phyloP scores from a whole-genome alignment of 2,113 vertebrate genomes.

The Pardalotus punctatus region DNA sequence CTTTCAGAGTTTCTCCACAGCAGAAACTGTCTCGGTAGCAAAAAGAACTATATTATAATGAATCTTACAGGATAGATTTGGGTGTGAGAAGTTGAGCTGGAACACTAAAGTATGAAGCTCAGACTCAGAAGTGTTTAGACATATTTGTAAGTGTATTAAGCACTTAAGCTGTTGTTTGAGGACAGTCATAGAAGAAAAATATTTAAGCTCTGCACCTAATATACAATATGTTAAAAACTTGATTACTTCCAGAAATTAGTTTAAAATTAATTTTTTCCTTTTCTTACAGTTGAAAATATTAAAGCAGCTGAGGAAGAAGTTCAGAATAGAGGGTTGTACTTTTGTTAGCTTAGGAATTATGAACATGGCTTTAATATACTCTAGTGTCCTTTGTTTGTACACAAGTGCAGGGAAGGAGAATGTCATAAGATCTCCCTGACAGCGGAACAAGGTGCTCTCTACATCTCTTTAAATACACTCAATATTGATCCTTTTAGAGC shows the following conservation, averaged over 20 bases:
- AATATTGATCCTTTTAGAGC: background rate
- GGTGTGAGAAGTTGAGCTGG: background rate
- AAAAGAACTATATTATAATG: background rate
- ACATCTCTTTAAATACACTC: background rate
- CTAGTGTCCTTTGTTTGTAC: background rate
- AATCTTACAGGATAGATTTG: background rate
- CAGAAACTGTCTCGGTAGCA: background rate
- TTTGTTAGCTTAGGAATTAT: background rate
- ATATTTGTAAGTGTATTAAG: background rate
- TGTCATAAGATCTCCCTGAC: background rate
- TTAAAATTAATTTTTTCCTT: background rate
- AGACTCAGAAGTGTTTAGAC: background rate
- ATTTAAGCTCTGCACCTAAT: background rate
- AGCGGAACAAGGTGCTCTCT: background rate
- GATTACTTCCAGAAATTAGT: background rate
- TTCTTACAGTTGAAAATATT: background rate
- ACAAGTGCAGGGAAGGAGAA: background rate
- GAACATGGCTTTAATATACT: background rate
- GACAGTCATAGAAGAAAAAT: background rate
- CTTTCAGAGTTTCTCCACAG: background rate
- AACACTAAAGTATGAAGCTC: background rate
- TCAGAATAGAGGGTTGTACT: background rate
- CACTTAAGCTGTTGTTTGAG: background rate
- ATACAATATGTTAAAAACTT: background rate
- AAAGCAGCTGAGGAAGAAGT: background rate